A percentile compares a stretch with the other conserved stretches of the same genome.
phyloP scores from a whole-genome alignment of 2,797 vertebrate genomes.

The Malacoctenus gilli region DNA sequence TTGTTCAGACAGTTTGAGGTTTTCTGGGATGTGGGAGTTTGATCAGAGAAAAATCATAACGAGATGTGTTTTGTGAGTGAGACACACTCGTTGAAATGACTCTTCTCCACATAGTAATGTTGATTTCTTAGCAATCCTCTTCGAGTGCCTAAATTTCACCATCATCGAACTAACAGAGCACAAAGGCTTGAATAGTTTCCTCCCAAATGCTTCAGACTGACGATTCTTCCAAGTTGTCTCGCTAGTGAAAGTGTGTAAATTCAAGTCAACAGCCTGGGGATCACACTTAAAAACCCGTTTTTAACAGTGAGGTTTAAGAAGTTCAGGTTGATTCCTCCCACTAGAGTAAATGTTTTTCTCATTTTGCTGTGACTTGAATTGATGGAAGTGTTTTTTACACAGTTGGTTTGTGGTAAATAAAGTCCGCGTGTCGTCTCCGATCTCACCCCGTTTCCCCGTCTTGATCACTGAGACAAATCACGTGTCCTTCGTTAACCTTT shows the following conservation, averaged over 20 bases:
- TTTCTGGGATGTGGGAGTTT: too few species aligned
- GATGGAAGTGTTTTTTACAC: background rate
- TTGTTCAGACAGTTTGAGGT: too few species aligned
- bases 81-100: background rate
- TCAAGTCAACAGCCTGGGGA: constrained; percentile 3
- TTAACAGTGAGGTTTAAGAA: background rate
- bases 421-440: constrained; percentile 26
- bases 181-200: background rate
- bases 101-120: constrained; percentile 3
- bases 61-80: background rate
- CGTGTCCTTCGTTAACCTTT: constrained; percentile 18
- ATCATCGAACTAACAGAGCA: constrained; percentile 3
- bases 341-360: constrained; percentile 17
- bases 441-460: constrained; percentile 4
- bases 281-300: background rate
- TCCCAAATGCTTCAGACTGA: background rate
- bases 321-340: constrained; percentile 12
- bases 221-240: background rate
- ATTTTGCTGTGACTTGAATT: constrained; percentile 28
- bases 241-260: constrained; percentile 2
- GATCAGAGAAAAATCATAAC: background rate
- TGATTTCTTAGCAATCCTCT: constrained; percentile 12
- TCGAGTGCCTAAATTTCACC: constrained; percentile 38
- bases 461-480: constrained; percentile 50
- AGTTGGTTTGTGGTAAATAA: constrained; percentile 32